Percentiles rank a stretch among this genome's conserved stretches.
Conservation (phyloP, 2,888 invertebrate species). For the Drosophila seclusa region DNA sequence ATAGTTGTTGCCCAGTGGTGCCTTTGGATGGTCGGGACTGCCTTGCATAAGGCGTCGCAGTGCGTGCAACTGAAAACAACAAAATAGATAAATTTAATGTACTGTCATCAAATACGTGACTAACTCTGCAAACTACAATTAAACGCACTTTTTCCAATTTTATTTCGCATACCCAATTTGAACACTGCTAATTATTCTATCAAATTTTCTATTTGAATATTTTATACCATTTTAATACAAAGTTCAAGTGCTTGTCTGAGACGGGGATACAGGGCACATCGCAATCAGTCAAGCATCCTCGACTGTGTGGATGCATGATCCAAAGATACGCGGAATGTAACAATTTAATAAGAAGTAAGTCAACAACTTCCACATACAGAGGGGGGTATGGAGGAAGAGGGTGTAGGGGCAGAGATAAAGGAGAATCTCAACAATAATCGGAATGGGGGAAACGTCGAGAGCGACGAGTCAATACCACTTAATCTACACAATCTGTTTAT, state of each 20-base stretch:
- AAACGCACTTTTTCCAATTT: not conserved
- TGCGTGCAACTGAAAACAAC: slow-evolving; percentile 89
- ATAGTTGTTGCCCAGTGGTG: slow-evolving; percentile 97
- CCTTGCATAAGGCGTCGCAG: slow-evolving; percentile 95
- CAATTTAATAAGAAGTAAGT: slow-evolving; percentile 5
- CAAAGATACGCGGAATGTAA: not conserved
- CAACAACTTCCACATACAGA: not conserved
- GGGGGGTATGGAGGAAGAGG: not conserved
- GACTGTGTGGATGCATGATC: not conserved
- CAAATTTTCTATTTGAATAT: not conserved
- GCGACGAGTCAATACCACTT: slow-evolving; percentile 70
- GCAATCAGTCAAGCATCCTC: not conserved
- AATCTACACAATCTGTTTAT: slow-evolving; percentile 76
- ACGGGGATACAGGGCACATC: not conserved
- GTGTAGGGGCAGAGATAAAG: not conserved
- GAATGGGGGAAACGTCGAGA: not conserved
- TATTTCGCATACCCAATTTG: not conserved
- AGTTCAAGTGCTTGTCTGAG: not conserved
- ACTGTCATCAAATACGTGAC: not conserved
- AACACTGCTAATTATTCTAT: not conserved
- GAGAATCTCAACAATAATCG: slow-evolving; percentile 6
- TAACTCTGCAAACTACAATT: not conserved
- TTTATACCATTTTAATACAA: not conserved
- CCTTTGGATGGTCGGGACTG: slow-evolving; percentile 93
- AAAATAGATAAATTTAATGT: not conserved